phyloP scores from a whole-genome alignment of 2,888 invertebrate species.

The Lomographa bimaculata region DNA sequence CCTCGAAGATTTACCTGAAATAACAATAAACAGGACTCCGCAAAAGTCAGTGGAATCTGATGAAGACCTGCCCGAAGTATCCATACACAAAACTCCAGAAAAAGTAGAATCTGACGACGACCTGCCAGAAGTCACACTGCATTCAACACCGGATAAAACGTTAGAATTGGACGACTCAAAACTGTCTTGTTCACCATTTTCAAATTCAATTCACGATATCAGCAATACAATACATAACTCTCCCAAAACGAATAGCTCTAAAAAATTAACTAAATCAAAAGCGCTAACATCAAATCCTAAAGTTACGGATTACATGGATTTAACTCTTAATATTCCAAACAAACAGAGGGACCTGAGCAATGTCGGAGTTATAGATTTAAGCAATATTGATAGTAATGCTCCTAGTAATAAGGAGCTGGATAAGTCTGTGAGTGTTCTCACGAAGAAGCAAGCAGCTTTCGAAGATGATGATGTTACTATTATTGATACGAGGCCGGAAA shows the following conservation, averaged over 20 bases:
- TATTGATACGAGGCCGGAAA: slow-evolving; percentile 59
- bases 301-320: slow-evolving; percentile 10
- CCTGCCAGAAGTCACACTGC: not conserved
- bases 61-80: slow-evolving; percentile 8
- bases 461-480: slow-evolving; percentile 69
- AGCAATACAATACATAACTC: slow-evolving; percentile 37
- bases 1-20: slow-evolving; percentile 32
- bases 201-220: slow-evolving; percentile 57
- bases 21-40: slow-evolving; percentile 15
- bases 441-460: slow-evolving; percentile 1
- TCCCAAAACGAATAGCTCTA: too few relatives aligned
- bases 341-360: slow-evolving; percentile 7
- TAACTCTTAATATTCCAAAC: slow-evolving; percentile 3
- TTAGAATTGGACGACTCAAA: slow-evolving; percentile 43
- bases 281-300: slow-evolving; percentile 1
- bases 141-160: not conserved
- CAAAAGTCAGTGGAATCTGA: slow-evolving; percentile 7
- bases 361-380: slow-evolving; percentile 26
- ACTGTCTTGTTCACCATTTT: slow-evolving; percentile 63
- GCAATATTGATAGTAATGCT: slow-evolving; percentile 26
- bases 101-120: not conserved
- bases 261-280: not conserved
- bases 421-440: slow-evolving; percentile 30
- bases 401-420: slow-evolving; percentile 40
- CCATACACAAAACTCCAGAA: not conserved